phyloP scores from a whole-genome alignment of 2,113 vertebrate species.

The Corvus moneduloides region DNA sequence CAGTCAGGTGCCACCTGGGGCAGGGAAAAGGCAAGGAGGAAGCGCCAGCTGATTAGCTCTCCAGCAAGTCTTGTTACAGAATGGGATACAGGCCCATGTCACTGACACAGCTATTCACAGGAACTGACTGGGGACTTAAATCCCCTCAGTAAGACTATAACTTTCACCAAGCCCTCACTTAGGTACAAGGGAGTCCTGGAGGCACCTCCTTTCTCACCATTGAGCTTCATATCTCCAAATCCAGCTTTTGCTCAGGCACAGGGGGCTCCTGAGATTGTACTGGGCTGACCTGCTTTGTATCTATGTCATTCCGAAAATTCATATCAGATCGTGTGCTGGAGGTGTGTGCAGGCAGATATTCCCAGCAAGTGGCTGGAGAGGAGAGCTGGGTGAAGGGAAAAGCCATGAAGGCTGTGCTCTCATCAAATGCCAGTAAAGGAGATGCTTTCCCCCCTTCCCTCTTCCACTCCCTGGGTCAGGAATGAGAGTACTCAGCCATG shows the following conservation, averaged over 20 bases:
- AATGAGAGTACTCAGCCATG: not conserved
- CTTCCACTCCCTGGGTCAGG: not conserved
- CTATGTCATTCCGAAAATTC: not conserved
- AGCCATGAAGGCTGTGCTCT: not conserved
- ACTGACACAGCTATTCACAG: too few relatives aligned
- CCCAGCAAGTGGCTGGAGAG: not conserved
- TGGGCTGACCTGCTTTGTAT: not conserved
- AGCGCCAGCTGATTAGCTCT: not conserved
- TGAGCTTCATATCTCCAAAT: not conserved
- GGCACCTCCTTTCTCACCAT: not conserved
- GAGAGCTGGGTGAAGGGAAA: not conserved
- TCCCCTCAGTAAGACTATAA: not conserved
- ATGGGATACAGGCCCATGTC: fast-evolving
- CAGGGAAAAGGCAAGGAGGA: not conserved
- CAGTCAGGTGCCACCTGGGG: not conserved
- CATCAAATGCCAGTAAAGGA: not conserved
- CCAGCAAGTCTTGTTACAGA: not conserved
- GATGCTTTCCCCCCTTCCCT: not conserved
- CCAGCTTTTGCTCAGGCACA: not conserved
- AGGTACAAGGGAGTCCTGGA: not conserved
- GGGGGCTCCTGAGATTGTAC: not conserved
- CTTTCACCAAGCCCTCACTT: not conserved
- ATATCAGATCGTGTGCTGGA: fast-evolving
- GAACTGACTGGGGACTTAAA: not conserved
- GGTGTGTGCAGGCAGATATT: not conserved